Conservation (phyloP, 2,797 vertebrate species). For the Anisognathus igniventris region DNA sequence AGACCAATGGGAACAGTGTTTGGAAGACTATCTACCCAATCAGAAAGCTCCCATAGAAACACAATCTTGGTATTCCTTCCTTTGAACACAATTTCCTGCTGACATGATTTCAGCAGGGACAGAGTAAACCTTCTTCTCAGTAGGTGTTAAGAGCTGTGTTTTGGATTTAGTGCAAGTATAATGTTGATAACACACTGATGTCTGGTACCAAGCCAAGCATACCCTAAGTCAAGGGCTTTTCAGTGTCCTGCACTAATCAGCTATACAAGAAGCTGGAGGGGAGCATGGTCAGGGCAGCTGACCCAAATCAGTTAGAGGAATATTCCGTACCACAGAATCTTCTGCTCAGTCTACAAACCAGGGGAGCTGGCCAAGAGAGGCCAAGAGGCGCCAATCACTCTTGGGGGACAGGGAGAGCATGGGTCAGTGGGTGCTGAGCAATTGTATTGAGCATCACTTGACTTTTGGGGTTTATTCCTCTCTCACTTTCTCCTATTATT, state of each 20-base stretch:
- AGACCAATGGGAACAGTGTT: neutral
- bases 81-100: neutral
- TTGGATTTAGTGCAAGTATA: neutral
- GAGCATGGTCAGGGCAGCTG: neutral
- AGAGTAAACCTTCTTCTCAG: neutral
- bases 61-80: neutral
- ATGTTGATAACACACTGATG: fast-evolving
- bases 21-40: neutral
- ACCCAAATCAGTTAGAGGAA: neutral
- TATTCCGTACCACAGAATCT: neutral
- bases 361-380: neutral
- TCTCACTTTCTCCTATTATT: neutral
- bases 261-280: neutral
- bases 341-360: neutral
- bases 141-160: neutral
- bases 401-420: neutral
- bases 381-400: neutral
- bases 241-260: neutral
- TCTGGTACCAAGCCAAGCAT: neutral
- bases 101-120: neutral
- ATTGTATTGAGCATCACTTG: neutral
- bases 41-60: neutral
- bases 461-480: neutral
- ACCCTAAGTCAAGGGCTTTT: neutral
- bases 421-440: neutral